Conservation (phyloP, 2,888 invertebrate species). For the Thumatha senex region DNA sequence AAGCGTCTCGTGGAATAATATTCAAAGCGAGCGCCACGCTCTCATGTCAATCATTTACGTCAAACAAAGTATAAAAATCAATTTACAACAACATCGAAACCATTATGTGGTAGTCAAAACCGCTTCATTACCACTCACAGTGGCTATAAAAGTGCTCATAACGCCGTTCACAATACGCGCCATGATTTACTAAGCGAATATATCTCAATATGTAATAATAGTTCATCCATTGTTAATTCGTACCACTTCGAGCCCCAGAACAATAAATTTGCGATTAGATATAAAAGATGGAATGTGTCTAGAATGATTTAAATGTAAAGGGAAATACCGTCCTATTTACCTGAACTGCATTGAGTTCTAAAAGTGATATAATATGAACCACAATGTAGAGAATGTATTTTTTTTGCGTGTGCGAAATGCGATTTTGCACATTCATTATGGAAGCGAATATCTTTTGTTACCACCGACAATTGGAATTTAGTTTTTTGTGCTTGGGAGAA, state of each 20-base stretch:
- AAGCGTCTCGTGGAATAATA: constrained; percentile 53
- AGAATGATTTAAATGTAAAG: constrained; percentile 64
- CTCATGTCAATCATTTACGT: constrained; percentile 80
- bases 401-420: constrained; percentile 67
- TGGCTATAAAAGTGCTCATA: constrained; percentile 62
- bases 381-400: constrained; percentile 68
- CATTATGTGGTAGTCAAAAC: constrained; percentile 69
- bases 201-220: constrained; percentile 71
- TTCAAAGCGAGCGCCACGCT: constrained; percentile 40
- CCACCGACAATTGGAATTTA: constrained; percentile 52
- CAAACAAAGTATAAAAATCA: constrained; percentile 83
- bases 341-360: constrained; percentile 65
- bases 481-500: constrained; percentile 31
- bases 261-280: constrained; percentile 81
- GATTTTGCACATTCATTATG: constrained; percentile 66
- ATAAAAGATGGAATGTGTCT: constrained; percentile 68
- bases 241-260: constrained; percentile 69
- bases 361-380: constrained; percentile 72
- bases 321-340: constrained; percentile 69
- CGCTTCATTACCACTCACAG: constrained; percentile 76
- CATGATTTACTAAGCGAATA: constrained; percentile 62
- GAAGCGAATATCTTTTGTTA: constrained; percentile 60
- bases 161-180: constrained; percentile 56
- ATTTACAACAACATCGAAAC: constrained; percentile 67
- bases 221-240: constrained; percentile 76